Evolutionary conservation across 2,888 invertebrate genomes (phyloP), one percentile per base, ranked within the genome.

Genomic region (Ennomos quercinarius): DNA sequence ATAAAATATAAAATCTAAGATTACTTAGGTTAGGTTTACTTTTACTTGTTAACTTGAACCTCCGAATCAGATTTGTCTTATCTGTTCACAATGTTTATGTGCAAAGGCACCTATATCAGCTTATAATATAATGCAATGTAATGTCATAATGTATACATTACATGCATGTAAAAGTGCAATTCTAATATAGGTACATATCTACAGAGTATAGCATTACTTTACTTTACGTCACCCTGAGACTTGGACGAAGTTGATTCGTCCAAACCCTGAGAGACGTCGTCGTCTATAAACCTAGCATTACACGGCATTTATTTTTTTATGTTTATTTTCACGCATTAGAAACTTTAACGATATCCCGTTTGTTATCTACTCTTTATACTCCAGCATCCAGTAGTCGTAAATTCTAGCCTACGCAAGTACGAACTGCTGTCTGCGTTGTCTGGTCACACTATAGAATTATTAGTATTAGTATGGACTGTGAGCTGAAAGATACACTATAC

Each of bases 291-390:
- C 10, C 50, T 50, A 9, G 46, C 52, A 39, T 48, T 17, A 47
- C 34, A 27, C 10, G 43, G 36, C 42, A 10, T 51, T 46, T 36
- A 46, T 36, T 8, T 36, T 44, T 53, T 48, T 58, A 49, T 47
- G 37, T 36, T 27, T 13, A 59, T 55, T 54, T 57, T 57, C 43
- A 38, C 55, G 47, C 60, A 52, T 61, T 61, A 52, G 52, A 52
- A 52, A 47, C 39, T 47, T 46, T 58, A 58, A 58, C 44, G 43
- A 58, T 47, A 44, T 49, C 40, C 52, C 36, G 48, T 48, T 47
- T 49, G 41, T 38, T 42, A 40, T 37, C 27, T 37, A n/a, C 11
- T n/a, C n/a, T n/a, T n/a, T n/a, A n/a, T n/a, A 40, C 17, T n/a
- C 35, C n/a, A 35, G 48, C 17, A 47, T 27, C 9, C n/a, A 47